Conservation (phyloP, 2,797 vertebrate genomes). For the Labroides dimidiatus region DNA sequence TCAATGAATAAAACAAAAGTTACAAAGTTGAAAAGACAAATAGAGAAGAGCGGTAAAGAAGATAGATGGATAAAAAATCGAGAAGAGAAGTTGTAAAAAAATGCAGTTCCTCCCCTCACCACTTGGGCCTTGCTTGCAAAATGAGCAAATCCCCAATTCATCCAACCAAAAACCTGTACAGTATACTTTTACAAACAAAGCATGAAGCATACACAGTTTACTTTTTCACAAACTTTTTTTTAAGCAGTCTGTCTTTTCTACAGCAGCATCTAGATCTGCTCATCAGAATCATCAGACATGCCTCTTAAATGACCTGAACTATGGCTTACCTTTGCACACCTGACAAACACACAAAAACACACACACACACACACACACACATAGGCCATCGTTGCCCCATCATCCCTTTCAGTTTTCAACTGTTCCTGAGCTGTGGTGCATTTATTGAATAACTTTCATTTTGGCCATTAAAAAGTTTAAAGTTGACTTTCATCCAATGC, state of each 20-base stretch:
- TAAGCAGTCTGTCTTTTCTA: background rate
- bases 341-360: no score
- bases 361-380: background rate
- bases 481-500: conserved; percentile 76
- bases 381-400: background rate
- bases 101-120: background rate
- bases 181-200: background rate
- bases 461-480: conserved; percentile 57
- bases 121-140: background rate
- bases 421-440: conserved; percentile 16
- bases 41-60: no score
- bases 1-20: no score
- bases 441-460: conserved; percentile 60
- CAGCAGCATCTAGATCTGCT: background rate
- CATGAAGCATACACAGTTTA: background rate
- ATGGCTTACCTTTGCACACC: conserved; percentile 9
- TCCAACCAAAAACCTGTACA: background rate
- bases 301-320: conserved; percentile 8
- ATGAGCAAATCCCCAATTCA: background rate
- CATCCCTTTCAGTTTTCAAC: background rate
- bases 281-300: background rate
- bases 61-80: no score
- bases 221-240: background rate
- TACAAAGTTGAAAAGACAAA: no score
- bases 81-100: background rate